phyloP scores from a whole-genome alignment of 2,888 invertebrate species.

The Furcula furcula region DNA sequence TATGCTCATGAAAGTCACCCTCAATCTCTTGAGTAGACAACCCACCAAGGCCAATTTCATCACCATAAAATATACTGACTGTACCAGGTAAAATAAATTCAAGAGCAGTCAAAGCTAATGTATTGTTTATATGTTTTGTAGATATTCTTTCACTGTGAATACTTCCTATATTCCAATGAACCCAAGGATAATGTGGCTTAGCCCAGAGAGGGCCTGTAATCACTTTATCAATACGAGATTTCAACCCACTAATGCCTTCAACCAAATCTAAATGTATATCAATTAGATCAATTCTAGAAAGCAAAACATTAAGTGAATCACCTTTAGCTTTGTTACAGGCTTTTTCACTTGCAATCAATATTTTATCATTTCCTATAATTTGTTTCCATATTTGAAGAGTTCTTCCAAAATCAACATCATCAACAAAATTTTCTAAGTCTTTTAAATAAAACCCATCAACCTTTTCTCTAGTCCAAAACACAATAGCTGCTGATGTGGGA shows the following conservation, averaged over 20 bases:
- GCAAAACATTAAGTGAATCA: slow-evolving; percentile 80
- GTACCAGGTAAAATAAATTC: slow-evolving; percentile 93
- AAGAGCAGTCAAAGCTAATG: slow-evolving; percentile 86
- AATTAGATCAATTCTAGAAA: slow-evolving; percentile 86
- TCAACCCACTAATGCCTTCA: slow-evolving; percentile 81
- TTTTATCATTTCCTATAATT: slow-evolving; percentile 82
- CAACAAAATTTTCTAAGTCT: slow-evolving; percentile 85
- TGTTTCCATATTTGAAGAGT: slow-evolving; percentile 86
- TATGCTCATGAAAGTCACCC: slow-evolving; percentile 80
- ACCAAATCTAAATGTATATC: slow-evolving; percentile 84
- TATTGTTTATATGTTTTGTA: slow-evolving; percentile 81
- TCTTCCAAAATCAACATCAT: slow-evolving; percentile 81
- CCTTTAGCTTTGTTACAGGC: slow-evolving; percentile 71
- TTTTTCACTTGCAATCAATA: slow-evolving; percentile 85
- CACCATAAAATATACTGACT: slow-evolving; percentile 94
- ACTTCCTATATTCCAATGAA: slow-evolving; percentile 90
- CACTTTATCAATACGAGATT: slow-evolving; percentile 80
- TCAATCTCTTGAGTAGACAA: slow-evolving; percentile 72
- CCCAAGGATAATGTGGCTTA: slow-evolving; percentile 86
- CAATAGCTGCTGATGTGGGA: slow-evolving; percentile 59
- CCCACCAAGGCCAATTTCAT: slow-evolving; percentile 90
- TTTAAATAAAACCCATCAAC: slow-evolving; percentile 96
- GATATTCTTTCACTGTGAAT: slow-evolving; percentile 83
- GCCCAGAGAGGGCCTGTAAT: slow-evolving; percentile 82
- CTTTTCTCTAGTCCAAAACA: slow-evolving; percentile 80